phyloP scores from a whole-genome alignment of 2,113 vertebrate genomes.

The Catharus bicknelli region DNA sequence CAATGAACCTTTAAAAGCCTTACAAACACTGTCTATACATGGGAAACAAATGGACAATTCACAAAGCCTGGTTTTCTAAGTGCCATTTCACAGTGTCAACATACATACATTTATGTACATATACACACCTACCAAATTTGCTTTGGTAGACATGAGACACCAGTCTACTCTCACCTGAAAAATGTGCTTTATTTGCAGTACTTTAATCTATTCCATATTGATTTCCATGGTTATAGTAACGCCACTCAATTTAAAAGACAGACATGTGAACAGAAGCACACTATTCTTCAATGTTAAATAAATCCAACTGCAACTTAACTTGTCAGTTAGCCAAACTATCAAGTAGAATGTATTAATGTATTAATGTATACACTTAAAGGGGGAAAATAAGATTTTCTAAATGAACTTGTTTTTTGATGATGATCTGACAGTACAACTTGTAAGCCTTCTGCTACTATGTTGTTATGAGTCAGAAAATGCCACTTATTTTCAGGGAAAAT shows the following conservation, averaged over 20 bases:
- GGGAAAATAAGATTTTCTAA: background rate
- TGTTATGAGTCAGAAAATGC: background rate
- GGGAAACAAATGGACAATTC: background rate
- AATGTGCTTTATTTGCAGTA: background rate
- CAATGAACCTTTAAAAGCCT: background rate
- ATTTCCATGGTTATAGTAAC: background rate
- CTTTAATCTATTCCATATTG: background rate
- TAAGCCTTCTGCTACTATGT: background rate
- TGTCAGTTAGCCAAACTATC: background rate
- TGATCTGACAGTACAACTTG: background rate
- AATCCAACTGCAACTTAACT: background rate
- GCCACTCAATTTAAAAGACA: background rate
- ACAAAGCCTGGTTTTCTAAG: background rate
- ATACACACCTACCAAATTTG: background rate
- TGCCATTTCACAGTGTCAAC: rapidly evolving
- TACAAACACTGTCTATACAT: background rate
- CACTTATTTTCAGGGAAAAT: background rate
- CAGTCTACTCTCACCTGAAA: background rate
- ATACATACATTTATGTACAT: background rate
- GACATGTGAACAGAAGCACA: background rate
- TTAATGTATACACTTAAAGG: background rate
- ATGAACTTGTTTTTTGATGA: background rate
- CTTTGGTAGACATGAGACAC: background rate
- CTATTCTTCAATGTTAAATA: background rate
- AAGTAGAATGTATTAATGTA: background rate